Evolutionary conservation across 1,140 invertebrate species (phyloP).

Genomic region (Maniola jurtina): DNA sequence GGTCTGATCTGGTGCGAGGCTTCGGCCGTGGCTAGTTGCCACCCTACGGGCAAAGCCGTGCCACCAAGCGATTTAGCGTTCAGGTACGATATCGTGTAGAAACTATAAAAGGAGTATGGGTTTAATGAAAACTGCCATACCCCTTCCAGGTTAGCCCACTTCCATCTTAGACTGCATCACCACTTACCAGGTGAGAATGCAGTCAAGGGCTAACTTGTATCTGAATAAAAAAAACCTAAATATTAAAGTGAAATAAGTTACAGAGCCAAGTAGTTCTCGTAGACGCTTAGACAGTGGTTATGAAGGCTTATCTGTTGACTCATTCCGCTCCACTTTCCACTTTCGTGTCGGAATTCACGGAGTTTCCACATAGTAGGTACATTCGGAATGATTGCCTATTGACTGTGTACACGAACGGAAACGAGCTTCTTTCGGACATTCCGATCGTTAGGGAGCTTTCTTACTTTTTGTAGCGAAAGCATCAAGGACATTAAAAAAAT

Average conservation of each 20-base stretch:
- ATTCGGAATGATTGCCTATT: conserved; percentile 42
- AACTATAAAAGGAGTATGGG: too few relatives aligned
- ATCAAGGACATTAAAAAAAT: not conserved
- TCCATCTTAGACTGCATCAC: too few relatives aligned
- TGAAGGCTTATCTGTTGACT: conserved; percentile 43
- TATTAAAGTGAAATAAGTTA: not conserved
- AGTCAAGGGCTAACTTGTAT: too few relatives aligned
- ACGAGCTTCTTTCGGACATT: conserved; percentile 32
- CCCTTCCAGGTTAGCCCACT: too few relatives aligned
- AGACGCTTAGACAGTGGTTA: conserved; percentile 30
- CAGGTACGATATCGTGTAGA: too few relatives aligned
- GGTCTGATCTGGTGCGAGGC: too few relatives aligned
- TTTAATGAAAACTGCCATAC: too few relatives aligned
- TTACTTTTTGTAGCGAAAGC: conserved; percentile 1
- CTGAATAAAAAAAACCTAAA: too few relatives aligned
- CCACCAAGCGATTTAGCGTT: too few relatives aligned
- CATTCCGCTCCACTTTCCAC: conserved; percentile 42
- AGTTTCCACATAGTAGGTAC: conserved; percentile 40
- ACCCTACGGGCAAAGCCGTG: too few relatives aligned
- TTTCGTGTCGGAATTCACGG: conserved; percentile 55
- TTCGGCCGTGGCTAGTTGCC: too few relatives aligned
- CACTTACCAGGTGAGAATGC: too few relatives aligned
- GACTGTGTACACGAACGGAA: conserved; percentile 28
- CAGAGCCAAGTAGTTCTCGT: not conserved
- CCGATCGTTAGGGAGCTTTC: conserved; percentile 17